These are phyloP conservation scores for Apteryx mantelli DNA, from an alignment of 2,113 vertebrate species.

Conservation along the genomic window DNA sequence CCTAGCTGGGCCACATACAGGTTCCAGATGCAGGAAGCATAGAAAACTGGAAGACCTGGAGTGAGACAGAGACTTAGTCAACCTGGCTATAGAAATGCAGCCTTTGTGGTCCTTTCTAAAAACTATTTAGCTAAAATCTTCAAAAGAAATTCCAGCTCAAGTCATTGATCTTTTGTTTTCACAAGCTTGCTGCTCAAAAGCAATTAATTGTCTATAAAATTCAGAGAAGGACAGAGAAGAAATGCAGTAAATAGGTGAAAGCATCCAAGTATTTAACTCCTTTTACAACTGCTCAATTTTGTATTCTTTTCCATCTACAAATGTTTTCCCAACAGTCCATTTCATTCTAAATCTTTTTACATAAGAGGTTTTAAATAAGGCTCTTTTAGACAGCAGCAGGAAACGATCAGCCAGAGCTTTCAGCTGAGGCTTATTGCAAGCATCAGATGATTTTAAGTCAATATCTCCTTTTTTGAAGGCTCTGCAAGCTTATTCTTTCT, in stretches of 20 bases:
- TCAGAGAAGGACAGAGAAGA: background rate
- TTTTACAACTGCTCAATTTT: background rate
- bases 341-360: background rate
- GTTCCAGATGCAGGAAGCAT: background rate
- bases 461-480: background rate
- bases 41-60: background rate
- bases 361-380: background rate
- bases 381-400: background rate
- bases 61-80: background rate
- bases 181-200: background rate
- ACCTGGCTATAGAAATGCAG: background rate
- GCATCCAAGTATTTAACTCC: background rate
- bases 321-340: background rate
- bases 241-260: background rate
- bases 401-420: background rate
- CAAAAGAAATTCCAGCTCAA: background rate
- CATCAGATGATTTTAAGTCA: background rate
- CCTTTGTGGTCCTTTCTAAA: background rate
- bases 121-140: background rate
- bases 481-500: background rate
- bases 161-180: background rate
- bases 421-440: background rate
- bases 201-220: background rate
- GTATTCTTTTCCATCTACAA: background rate
- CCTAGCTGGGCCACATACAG: fast-evolving